A percentile compares a stretch with the other conserved stretches of the same genome.
Conservation (phyloP, 2,797 vertebrate species). For the Pantherophis alleghaniensis region DNA sequence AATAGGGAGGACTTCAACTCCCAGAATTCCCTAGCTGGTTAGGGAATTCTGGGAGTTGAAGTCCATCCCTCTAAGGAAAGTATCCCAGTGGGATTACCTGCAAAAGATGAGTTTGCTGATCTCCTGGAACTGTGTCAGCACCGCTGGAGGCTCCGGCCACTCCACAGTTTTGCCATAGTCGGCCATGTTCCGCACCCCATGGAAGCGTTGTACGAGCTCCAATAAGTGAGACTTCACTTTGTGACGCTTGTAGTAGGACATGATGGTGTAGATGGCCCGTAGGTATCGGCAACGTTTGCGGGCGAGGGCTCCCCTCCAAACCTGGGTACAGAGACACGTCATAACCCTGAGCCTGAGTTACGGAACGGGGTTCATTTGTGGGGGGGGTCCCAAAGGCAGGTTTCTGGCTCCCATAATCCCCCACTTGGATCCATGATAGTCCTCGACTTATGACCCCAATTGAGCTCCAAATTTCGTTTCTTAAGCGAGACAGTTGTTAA, state of each 20-base stretch:
- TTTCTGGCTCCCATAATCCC: too few relatives aligned
- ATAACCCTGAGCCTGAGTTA: too few relatives aligned
- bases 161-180: constrained; percentile 81
- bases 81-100: constrained; percentile 69
- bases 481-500: background rate
- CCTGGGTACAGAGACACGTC: constrained; percentile 56
- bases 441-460: too few relatives aligned
- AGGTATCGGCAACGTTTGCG: constrained; percentile 77
- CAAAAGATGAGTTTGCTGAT: constrained; percentile 79
- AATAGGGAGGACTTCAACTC: too few relatives aligned
- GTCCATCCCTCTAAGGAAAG: too few relatives aligned
- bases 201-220: constrained; percentile 81
- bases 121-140: constrained; percentile 81
- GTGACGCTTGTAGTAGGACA: constrained; percentile 85
- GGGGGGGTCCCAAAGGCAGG: too few relatives aligned
- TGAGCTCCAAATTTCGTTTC: too few relatives aligned
- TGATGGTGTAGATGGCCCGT: constrained; percentile 83
- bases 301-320: constrained; percentile 88
- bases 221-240: constrained; percentile 86
- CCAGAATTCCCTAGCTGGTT: too few relatives aligned
- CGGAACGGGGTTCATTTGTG: too few relatives aligned
- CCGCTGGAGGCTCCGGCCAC: constrained; percentile 81
- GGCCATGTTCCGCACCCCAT: constrained; percentile 74
- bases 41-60: background rate
- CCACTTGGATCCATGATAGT: too few relatives aligned